A percentile compares a stretch with the other conserved stretches of the same genome.
Evolutionary conservation across 2,113 vertebrate species (phyloP).

Genomic region (Macrotus californicus): DNA sequence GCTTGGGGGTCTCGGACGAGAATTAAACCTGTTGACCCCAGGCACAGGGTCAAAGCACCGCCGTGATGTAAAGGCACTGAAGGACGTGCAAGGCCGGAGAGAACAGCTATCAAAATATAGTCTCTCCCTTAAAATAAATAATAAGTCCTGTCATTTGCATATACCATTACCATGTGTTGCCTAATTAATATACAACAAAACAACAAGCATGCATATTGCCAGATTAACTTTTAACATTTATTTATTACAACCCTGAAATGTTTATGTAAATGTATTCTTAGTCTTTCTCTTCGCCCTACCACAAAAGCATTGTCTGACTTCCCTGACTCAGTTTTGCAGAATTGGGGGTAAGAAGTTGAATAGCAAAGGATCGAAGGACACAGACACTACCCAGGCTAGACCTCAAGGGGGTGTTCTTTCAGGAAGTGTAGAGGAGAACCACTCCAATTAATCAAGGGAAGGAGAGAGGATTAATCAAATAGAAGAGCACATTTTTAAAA

Average conservation of each 20-base stretch:
- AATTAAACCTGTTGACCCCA: not conserved
- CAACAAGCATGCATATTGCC: constrained; percentile 37
- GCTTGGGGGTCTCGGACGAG: not conserved
- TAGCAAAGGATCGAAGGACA: not conserved
- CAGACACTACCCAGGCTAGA: not conserved
- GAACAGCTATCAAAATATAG: constrained; percentile 38
- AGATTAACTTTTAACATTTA: constrained; percentile 55
- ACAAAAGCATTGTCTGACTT: constrained; percentile 1
- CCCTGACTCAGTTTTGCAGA: not conserved
- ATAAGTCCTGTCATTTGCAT: constrained; percentile 42
- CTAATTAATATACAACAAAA: constrained; percentile 61
- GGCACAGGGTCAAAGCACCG: not conserved
- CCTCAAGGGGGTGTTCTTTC: not conserved
- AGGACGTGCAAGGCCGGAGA: constrained; percentile 35
- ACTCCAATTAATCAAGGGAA: not conserved
- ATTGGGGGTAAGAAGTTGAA: not conserved
- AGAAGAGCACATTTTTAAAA: not conserved
- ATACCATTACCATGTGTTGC: constrained; percentile 59
- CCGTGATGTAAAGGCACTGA: constrained; percentile 20
- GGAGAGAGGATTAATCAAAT: not conserved
- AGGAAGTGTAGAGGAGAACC: not conserved
- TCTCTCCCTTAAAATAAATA: constrained; percentile 59
- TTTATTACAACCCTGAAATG: constrained; percentile 49
- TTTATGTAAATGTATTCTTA: constrained; percentile 35
- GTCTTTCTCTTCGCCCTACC: not conserved